Evolutionary conservation across 2,888 invertebrate species (phyloP), one percentile per base, ranked within the genome.

Genomic region (Aphidoletes aphidimyza): DNA sequence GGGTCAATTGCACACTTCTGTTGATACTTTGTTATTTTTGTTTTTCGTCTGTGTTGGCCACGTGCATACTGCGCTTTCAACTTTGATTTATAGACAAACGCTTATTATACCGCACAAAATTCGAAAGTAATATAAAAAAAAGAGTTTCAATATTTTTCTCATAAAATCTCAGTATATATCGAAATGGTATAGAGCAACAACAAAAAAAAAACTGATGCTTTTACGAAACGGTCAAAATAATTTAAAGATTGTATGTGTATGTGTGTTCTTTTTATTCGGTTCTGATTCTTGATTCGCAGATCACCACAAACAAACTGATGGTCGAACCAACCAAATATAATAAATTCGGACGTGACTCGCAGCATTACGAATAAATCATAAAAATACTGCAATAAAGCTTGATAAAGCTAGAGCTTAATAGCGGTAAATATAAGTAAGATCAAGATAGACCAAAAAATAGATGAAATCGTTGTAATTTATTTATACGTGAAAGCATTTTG

Each of bases 291-390:
- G 47, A 47, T 54, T 54, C 54, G 11, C 8, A 69, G 69, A 69
- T 69, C 69, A 69, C 69, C 54, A 22, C 3, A 11, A 9, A 34
- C 14, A 30, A 69, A 9, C 34, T 54, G n/a, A 0, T 3, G 30
- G 14, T 14, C 14, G 69, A 69, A 30, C n/a, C n/a, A 42, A 69
- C 30, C 69, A 30, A 69, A 34, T 69, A n/a, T 14, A 69, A 69
- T 69, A 69, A 26, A 69, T 69, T 69, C n/a, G 69, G 34, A 69
- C 69, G 54, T 69, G 69, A 69, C 69, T 69, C 69, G 69, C 69
- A n/a, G 11, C 11, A 69, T 22, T 17, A 26, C 30, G 30, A 69
- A 69, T 69, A 69, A 69, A 69, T 69, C 69, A 69, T 69, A 69
- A 34, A n/a, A 69, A 69, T 34, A 3, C 3, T 34, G 69, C 69